Conservation (phyloP, 2,888 invertebrate genomes). For the Callyntrura sp. region DNA sequence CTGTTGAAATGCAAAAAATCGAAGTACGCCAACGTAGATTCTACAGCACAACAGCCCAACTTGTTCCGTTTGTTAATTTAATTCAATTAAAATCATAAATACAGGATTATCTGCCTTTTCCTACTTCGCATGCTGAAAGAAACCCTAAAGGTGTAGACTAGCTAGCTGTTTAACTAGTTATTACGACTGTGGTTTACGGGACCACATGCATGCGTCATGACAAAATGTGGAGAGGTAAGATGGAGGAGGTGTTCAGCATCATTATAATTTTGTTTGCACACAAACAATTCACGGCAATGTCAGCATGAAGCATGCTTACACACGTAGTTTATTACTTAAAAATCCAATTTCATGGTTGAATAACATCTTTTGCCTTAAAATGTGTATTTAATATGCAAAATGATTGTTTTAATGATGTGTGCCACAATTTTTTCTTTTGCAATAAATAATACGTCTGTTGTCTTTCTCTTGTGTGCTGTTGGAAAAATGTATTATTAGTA, state of each 20-base stretch:
- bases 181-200: conserved; percentile 51
- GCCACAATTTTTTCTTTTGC: background rate
- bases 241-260: conserved; percentile 55
- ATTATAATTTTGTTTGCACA: conserved; percentile 31
- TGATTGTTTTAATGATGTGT: background rate
- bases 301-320: background rate
- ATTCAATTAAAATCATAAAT: conserved; percentile 71
- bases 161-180: conserved; percentile 66
- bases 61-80: conserved; percentile 65
- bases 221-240: conserved; percentile 54
- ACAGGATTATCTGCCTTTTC: conserved; percentile 66
- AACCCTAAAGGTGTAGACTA: conserved; percentile 68
- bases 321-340: conserved; percentile 32
- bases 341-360: conserved; percentile 60
- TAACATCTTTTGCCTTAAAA: conserved; percentile 5
- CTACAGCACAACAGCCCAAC: conserved; percentile 16
- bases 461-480: too few species aligned
- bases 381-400: background rate
- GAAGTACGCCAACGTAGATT: too few species aligned
- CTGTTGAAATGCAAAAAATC: background rate
- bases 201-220: conserved; percentile 50
- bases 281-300: conserved; percentile 1
- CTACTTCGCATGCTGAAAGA: conserved; percentile 39
- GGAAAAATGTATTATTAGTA: too few species aligned
- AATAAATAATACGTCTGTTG: too few species aligned